Conservation (phyloP, 2,113 vertebrate species). For the Trematomus loennbergii region DNA sequence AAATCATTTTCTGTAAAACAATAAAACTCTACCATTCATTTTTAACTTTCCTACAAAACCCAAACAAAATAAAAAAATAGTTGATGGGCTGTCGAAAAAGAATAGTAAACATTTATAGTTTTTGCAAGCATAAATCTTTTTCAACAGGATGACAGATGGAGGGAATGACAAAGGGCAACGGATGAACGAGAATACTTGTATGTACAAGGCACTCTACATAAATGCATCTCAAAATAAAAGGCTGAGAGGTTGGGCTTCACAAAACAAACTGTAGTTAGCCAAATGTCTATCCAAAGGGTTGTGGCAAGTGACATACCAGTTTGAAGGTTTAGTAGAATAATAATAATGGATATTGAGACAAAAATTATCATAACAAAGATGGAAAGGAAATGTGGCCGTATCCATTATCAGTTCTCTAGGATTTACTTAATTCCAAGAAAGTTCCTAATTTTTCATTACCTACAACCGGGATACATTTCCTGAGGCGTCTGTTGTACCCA, state of each 20-base stretch:
- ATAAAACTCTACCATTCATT: not conserved
- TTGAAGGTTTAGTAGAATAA: not conserved
- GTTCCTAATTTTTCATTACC: slow-evolving; percentile 34
- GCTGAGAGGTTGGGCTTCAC: slow-evolving; percentile 8
- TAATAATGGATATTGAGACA: not conserved
- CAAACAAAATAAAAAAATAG: not conserved
- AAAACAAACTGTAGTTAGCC: slow-evolving; percentile 16
- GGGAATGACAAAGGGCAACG: slow-evolving; percentile 44
- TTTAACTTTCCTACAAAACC: not conserved
- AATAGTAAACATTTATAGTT: slow-evolving; percentile 24
- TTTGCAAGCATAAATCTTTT: slow-evolving; percentile 41
- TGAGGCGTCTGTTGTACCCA: slow-evolving; percentile 66
- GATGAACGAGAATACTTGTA: slow-evolving; percentile 51
- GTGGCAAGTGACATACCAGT: not conserved
- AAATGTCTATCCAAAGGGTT: slow-evolving; percentile 20
- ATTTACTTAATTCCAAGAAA: slow-evolving; percentile 20
- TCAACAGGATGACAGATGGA: slow-evolving; percentile 62
- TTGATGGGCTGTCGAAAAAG: slow-evolving; percentile 15
- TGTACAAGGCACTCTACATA: slow-evolving; percentile 51
- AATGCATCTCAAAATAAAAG: slow-evolving; percentile 47
- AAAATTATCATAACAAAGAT: not conserved
- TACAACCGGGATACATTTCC: slow-evolving; percentile 63
- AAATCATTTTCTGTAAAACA: not conserved
- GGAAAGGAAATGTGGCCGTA: not conserved
- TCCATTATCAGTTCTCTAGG: not conserved